Percentiles rank a stretch among this genome's conserved stretches.
Evolutionary conservation across 1,140 invertebrate species (phyloP).

Genomic region (Penaeus japonicus): DNA sequence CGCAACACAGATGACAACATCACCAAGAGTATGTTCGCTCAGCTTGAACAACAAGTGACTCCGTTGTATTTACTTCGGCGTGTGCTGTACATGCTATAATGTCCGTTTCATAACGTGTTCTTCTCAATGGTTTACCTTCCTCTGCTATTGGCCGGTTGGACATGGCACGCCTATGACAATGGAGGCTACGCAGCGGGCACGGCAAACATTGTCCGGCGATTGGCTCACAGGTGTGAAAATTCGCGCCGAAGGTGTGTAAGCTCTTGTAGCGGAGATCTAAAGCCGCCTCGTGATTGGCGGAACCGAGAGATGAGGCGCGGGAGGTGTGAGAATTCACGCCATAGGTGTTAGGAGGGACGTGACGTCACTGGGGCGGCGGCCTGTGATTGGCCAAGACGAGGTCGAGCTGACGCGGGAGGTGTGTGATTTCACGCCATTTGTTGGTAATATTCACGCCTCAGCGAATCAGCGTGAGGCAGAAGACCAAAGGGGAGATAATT

Average conservation of each 20-base stretch:
- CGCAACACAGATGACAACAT: too few relatives aligned
- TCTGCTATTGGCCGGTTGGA: background rate
- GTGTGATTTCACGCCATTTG: constrained; percentile 53
- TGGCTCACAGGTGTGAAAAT: constrained; percentile 51
- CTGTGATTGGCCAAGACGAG: constrained; percentile 35
- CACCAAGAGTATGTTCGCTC: too few relatives aligned
- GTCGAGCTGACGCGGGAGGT: constrained; percentile 38
- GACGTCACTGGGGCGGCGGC: constrained; percentile 36
- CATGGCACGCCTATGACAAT: background rate
- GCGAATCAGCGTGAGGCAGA: constrained; percentile 38
- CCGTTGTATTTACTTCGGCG: too few relatives aligned
- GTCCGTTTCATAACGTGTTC: too few relatives aligned
- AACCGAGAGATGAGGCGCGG: constrained; percentile 11
- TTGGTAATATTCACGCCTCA: constrained; percentile 46
- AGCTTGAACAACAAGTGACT: too few relatives aligned
- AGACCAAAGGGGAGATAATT: constrained; percentile 16
- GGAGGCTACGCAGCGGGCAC: background rate
- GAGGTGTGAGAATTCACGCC: constrained; percentile 55
- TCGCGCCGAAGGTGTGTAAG: constrained; percentile 42
- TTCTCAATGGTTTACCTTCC: background rate
- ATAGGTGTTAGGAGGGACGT: constrained; percentile 49
- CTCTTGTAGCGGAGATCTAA: background rate
- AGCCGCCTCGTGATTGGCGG: constrained; percentile 21
- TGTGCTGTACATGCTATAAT: too few relatives aligned
- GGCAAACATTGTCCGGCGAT: background rate